phyloP scores from a whole-genome alignment of 1,140 invertebrate genomes.

The Drosophila nasuta region DNA sequence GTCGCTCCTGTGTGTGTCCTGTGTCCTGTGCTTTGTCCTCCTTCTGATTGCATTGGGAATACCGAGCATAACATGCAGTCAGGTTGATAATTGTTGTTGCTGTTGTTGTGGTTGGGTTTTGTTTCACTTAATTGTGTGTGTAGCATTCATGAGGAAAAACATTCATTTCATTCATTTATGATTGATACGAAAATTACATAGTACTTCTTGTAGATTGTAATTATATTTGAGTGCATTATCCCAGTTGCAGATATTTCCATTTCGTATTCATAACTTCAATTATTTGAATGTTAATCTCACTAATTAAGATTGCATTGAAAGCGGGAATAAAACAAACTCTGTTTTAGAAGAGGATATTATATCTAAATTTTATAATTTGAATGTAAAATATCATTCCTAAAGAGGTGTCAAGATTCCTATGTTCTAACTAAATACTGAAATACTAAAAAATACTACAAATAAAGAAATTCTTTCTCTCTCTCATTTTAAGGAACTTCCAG shows the following conservation, averaged over 20 bases:
- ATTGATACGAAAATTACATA: slow-evolving; percentile 6
- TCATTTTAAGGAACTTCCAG: no score
- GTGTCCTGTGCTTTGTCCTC: background rate
- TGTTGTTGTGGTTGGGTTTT: no score
- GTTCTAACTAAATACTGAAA: no score
- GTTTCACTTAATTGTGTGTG: slow-evolving; percentile 15
- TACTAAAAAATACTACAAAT: no score
- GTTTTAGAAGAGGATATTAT: no score
- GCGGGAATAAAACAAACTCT: no score
- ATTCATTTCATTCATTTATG: slow-evolving; percentile 13
- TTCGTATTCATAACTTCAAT: background rate
- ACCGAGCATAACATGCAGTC: slow-evolving; percentile 7
- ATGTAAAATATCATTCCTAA: no score
- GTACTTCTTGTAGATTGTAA: background rate
- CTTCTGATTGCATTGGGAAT: slow-evolving; percentile 10
- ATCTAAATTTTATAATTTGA: no score
- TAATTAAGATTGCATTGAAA: background rate
- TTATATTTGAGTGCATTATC: background rate
- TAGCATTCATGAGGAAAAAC: background rate
- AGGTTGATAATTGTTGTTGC: slow-evolving; percentile 16
- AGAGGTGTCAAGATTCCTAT: no score
- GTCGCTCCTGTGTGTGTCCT: background rate
- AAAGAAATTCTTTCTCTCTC: no score
- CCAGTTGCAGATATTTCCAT: no score
- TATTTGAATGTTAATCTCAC: background rate